A percentile compares a stretch with the other conserved stretches of the same genome.
Evolutionary conservation across 2,888 invertebrate genomes (phyloP).

Genomic region (Drosophila nigricruria): DNA sequence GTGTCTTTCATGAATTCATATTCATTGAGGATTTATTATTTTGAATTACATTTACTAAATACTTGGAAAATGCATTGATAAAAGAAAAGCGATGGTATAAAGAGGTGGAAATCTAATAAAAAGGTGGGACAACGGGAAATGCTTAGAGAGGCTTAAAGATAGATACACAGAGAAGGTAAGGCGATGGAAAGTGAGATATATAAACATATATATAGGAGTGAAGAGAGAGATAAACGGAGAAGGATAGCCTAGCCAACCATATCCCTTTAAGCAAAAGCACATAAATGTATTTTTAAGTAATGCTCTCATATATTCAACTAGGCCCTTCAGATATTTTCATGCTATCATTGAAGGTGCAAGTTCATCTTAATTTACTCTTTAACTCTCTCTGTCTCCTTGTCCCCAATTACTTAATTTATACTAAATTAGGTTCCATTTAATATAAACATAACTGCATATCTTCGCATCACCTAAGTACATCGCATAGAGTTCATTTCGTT

Average conservation of each 20-base stretch:
- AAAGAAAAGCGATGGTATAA: neutral
- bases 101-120: neutral
- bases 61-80: neutral
- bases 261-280: neutral
- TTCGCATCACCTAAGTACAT: neutral
- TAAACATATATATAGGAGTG: too few species aligned
- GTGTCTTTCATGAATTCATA: neutral
- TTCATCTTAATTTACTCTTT: neutral
- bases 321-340: too few species aligned
- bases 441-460: neutral
- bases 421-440: conserved; percentile 6
- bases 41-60: neutral
- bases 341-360: neutral
- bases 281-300: neutral
- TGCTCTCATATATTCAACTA: neutral
- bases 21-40: neutral
- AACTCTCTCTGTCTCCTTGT: neutral
- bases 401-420: conserved; percentile 1
- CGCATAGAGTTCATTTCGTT: neutral
- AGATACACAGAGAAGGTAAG: neutral
- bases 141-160: too few species aligned
- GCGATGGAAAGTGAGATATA: neutral
- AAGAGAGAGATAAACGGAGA: too few species aligned
- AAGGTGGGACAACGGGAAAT: too few species aligned
- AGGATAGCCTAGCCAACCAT: too few species aligned